A percentile compares a stretch with the other conserved stretches of the same genome.
Conservation (phyloP, 2,113 vertebrate species). For the Lanius ludovicianus region DNA sequence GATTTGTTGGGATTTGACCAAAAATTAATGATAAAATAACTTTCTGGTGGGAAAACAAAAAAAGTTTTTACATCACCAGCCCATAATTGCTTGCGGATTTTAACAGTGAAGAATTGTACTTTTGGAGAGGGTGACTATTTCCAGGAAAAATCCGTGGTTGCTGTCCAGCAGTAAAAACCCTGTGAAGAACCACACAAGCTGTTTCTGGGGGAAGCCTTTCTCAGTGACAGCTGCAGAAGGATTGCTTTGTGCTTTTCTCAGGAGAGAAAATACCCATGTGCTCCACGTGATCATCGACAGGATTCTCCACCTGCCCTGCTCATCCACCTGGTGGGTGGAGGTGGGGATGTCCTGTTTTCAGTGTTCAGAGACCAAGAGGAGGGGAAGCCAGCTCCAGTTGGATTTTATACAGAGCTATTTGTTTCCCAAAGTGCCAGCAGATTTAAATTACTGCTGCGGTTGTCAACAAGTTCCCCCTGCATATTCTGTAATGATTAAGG, state of each 20-base stretch:
- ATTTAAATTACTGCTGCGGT: slow-evolving; percentile 10
- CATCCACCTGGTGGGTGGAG: background rate
- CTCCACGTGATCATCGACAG: fast-evolving
- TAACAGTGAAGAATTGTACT: background rate
- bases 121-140: background rate
- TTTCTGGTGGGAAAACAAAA: background rate
- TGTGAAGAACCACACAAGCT: background rate
- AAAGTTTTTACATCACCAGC: background rate
- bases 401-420: background rate
- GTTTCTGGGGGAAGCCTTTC: background rate
- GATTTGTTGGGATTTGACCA: background rate
- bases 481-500: background rate
- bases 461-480: slow-evolving; percentile 32
- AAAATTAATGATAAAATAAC: background rate
- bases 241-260: background rate
- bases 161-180: background rate
- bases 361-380: background rate
- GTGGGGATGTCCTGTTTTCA: background rate
- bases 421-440: background rate
- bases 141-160: background rate
- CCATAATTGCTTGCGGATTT: background rate
- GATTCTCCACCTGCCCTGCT: background rate
- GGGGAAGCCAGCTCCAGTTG: background rate
- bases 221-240: background rate
- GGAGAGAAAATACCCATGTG: background rate